Evolutionary conservation across 2,888 invertebrate species (phyloP).

Genomic region (Rosalia funebris): DNA sequence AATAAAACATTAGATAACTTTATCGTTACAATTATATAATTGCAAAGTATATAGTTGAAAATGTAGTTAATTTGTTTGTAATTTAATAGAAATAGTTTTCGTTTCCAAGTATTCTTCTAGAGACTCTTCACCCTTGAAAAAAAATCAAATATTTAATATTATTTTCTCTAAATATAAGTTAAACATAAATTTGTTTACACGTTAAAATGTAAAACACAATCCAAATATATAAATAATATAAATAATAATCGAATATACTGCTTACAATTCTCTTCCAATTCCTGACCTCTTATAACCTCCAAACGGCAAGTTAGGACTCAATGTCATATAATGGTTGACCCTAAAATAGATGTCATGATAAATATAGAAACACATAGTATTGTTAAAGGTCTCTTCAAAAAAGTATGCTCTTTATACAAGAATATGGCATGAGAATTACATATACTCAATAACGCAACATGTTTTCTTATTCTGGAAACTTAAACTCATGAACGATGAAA

Average conservation of each 20-base stretch:
- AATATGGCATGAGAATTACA: too few species aligned
- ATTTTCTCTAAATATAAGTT: neutral
- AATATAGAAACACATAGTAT: too few species aligned
- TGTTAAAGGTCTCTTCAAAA: too few species aligned
- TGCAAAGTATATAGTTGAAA: too few species aligned
- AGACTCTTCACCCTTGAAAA: slow-evolving; percentile 78
- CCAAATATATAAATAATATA: neutral
- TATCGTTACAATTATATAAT: too few species aligned
- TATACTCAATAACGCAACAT: too few species aligned
- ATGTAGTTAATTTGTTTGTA: too few species aligned
- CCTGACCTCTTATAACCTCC: slow-evolving; percentile 90
- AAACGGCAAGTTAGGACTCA: slow-evolving; percentile 81
- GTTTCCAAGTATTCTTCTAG: slow-evolving; percentile 80
- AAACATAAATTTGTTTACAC: neutral
- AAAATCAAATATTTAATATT: slow-evolving; percentile 1
- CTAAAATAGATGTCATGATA: slow-evolving; percentile 64
- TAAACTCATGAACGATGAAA: too few species aligned
- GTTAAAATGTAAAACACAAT: neutral
- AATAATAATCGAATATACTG: neutral
- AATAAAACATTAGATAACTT: too few species aligned
- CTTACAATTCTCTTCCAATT: slow-evolving; percentile 80
- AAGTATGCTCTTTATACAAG: too few species aligned
- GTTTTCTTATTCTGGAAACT: too few species aligned
- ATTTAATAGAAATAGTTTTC: slow-evolving; percentile 76
- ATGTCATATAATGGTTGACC: slow-evolving; percentile 79